Evolutionary conservation across 2,888 invertebrate genomes (phyloP).

Genomic region (Himalopsyche tibetana): DNA sequence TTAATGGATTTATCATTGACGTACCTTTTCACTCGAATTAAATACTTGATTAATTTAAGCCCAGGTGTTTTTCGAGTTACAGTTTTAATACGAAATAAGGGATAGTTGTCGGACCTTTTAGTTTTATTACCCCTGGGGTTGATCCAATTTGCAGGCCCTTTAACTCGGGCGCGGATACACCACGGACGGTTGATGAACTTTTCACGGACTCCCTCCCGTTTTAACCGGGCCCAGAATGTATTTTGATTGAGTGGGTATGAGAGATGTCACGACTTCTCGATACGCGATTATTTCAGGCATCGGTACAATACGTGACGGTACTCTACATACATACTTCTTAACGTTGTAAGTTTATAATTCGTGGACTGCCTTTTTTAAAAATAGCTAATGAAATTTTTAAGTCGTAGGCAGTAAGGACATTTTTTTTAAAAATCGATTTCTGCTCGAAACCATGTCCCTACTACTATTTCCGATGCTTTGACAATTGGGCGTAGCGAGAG

Average conservation of each 20-base stretch:
- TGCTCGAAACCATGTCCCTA: too few species aligned
- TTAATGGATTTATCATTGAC: background rate
- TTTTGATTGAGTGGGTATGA: constrained; percentile 10
- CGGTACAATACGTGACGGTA: too few species aligned
- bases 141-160: constrained; percentile 26
- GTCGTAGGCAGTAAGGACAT: too few species aligned
- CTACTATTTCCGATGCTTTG: too few species aligned
- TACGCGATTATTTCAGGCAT: too few species aligned
- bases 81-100: constrained; percentile 6
- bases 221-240: background rate
- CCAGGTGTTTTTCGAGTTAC: constrained; percentile 12
- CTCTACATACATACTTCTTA: too few species aligned
- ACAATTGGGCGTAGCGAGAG: too few species aligned
- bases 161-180: background rate
- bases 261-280: too few species aligned
- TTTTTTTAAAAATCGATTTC: too few species aligned
- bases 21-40: background rate
- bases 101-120: constrained; percentile 21
- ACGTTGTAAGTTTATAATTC: too few species aligned
- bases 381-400: too few species aligned
- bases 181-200: background rate
- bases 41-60: background rate
- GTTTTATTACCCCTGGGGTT: constrained; percentile 30
- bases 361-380: too few species aligned
- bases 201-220: background rate